Evolutionary conservation across 2,113 vertebrate genomes (phyloP).

Genomic region (Protobothrops mucrosquamatus): DNA sequence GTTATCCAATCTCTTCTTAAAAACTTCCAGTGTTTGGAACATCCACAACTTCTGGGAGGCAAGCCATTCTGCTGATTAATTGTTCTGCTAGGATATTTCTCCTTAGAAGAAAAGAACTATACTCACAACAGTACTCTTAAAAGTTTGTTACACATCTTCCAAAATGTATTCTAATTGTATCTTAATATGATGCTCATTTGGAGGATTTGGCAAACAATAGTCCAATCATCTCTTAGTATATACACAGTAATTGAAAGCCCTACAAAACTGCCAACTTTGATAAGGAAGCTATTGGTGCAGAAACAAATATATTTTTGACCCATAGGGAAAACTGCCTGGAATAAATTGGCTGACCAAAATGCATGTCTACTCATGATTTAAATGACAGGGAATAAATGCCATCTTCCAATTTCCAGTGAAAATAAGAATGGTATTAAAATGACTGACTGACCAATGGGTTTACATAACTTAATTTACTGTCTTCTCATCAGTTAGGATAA

Average conservation of each 20-base stretch:
- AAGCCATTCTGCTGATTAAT: background rate
- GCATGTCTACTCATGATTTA: background rate
- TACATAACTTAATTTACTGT: background rate
- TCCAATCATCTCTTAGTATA: background rate
- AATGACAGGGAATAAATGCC: background rate
- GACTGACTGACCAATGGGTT: background rate
- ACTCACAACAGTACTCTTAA: background rate
- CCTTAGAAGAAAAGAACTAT: background rate
- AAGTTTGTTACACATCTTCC: background rate
- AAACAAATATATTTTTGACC: background rate
- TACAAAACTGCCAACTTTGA: background rate
- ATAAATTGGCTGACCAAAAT: background rate
- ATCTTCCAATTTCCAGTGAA: background rate
- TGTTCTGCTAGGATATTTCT: background rate
- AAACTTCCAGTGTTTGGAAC: background rate
- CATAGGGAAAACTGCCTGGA: background rate
- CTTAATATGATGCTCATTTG: background rate
- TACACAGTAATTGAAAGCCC: background rate
- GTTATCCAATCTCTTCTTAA: background rate
- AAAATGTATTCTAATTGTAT: background rate
- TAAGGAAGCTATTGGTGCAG: background rate
- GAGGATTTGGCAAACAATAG: background rate
- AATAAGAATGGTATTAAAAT: background rate
- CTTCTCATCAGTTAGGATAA: background rate
- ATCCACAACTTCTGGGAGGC: background rate